These are phyloP conservation scores for Cephonodes hylas DNA, from an alignment of 2,888 invertebrate genomes.

Conservation along the genomic window DNA sequence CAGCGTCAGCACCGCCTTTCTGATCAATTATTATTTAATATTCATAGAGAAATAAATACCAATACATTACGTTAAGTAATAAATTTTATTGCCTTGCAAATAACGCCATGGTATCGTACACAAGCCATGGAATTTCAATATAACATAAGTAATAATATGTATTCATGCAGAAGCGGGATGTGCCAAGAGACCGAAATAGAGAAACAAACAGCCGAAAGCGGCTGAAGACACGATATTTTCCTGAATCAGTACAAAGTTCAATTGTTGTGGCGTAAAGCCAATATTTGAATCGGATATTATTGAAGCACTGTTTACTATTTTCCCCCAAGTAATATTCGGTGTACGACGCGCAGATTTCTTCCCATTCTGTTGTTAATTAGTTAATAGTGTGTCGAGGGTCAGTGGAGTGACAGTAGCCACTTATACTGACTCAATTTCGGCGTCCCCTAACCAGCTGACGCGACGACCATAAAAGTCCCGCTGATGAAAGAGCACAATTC, in stretches of 20 bases:
- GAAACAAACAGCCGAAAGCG: conserved; percentile 61
- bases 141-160: conserved; percentile 13
- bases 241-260: conserved; percentile 76
- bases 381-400: neutral
- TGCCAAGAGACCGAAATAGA: conserved; percentile 71
- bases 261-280: conserved; percentile 67
- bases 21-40: neutral
- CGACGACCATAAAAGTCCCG: conserved; percentile 69
- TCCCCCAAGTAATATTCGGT: conserved; percentile 23
- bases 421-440: conserved; percentile 71
- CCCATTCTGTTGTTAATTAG: neutral
- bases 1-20: neutral
- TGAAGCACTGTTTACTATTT: conserved; percentile 38
- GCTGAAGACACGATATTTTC: conserved; percentile 61
- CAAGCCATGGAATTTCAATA: neutral
- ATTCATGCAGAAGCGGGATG: conserved; percentile 20
- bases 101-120: neutral
- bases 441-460: conserved; percentile 65
- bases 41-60: neutral
- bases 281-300: conserved; percentile 45
- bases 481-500: conserved; percentile 77
- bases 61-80: neutral
- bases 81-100: neutral
- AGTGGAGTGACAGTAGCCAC: neutral
- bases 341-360: conserved; percentile 17